phyloP scores from a whole-genome alignment of 2,888 invertebrate genomes.

The Ochropleura leucogaster region DNA sequence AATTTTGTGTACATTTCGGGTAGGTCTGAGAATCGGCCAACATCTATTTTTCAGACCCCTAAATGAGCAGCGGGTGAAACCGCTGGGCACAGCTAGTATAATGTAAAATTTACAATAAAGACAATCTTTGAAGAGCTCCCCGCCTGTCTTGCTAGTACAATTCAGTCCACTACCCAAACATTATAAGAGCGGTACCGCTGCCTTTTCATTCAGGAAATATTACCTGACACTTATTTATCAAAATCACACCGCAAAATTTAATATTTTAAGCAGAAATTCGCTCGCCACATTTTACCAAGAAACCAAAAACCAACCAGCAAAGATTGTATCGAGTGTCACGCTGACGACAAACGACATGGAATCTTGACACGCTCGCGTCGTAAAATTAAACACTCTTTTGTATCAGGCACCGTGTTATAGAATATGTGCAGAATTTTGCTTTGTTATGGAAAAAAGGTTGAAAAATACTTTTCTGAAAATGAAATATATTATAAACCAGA shows the following conservation, averaged over 20 bases:
- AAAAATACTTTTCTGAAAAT: no score
- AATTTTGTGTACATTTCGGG: no score
- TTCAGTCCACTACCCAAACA: no score
- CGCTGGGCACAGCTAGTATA: no score
- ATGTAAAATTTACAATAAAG: no score
- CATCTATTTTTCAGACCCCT: no score
- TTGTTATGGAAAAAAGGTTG: conserved; percentile 34
- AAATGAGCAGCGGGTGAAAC: no score
- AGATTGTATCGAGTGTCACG: conserved; percentile 48
- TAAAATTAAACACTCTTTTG: conserved; percentile 39
- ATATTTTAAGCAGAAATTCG: background rate
- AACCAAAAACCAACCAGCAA: conserved; percentile 5
- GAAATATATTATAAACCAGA: no score
- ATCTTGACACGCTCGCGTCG: conserved; percentile 42
- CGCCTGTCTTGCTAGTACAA: no score
- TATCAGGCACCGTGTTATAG: conserved; percentile 15
- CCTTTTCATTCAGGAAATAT: background rate
- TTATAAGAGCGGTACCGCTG: no score
- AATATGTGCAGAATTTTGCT: conserved; percentile 1
- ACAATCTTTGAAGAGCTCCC: no score
- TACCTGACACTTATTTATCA: background rate
- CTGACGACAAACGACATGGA: conserved; percentile 7
- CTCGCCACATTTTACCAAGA: background rate
- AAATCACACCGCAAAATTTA: background rate
- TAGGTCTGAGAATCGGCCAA: no score